These are phyloP conservation scores for Condylura cristata DNA, from an alignment of 2,113 vertebrate genomes.

Conservation along the genomic window DNA sequence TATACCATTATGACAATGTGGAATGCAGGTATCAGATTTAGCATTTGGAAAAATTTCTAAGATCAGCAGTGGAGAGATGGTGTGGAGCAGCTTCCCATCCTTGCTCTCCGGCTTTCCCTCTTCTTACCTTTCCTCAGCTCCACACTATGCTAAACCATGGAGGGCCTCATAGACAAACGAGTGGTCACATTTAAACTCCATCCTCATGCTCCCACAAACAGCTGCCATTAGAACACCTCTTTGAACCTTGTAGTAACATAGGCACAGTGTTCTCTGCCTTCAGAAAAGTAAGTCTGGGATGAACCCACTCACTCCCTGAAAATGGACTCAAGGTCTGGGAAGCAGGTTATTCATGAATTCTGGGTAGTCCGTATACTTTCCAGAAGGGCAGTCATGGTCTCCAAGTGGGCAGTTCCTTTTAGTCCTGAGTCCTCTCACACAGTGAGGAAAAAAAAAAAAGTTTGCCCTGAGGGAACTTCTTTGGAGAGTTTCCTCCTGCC, in stretches of 20 bases:
- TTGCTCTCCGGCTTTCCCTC: background rate
- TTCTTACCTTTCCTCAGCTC: background rate
- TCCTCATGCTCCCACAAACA: background rate
- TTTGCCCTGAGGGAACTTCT: background rate
- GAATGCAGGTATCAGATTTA: background rate
- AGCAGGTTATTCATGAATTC: background rate
- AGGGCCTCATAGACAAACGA: background rate
- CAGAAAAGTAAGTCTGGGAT: background rate
- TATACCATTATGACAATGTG: background rate
- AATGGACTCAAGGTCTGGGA: background rate
- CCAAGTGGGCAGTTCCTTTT: background rate
- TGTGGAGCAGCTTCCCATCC: background rate
- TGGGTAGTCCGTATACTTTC: background rate
- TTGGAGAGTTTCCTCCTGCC: background rate
- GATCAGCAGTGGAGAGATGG: background rate
- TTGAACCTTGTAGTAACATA: background rate
- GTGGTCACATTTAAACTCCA: background rate
- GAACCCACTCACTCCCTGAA: too few species aligned
- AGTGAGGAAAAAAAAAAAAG: background rate
- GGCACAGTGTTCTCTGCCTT: background rate
- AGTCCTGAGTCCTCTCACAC: too few species aligned
- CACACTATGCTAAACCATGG: rapidly evolving
- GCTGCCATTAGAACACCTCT: rapidly evolving
- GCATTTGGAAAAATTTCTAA: background rate
- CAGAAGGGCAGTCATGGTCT: background rate